Evolutionary conservation across 1,140 invertebrate genomes (phyloP).

Genomic region (Subanguina moxae): DNA sequence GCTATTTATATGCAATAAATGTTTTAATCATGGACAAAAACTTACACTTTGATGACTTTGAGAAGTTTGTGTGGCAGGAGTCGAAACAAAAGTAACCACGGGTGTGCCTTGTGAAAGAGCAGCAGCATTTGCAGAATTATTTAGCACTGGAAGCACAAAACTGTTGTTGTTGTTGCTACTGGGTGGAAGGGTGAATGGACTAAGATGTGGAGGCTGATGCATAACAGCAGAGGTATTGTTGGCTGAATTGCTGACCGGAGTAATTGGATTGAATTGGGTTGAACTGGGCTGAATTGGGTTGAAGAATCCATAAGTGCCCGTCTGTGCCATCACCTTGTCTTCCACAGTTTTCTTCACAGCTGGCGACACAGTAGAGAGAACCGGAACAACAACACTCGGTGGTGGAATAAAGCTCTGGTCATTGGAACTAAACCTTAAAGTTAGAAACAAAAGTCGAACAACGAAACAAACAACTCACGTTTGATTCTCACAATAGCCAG

Average conservation of each 20-base stretch:
- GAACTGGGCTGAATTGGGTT: slow-evolving; percentile 18
- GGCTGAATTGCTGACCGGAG: no score
- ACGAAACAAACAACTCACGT: background rate
- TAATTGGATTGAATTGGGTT: slow-evolving; percentile 20
- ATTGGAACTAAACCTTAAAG: background rate
- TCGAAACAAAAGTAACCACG: no score
- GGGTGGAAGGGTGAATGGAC: background rate
- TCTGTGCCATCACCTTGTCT: background rate
- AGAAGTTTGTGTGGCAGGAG: no score
- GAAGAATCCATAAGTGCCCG: slow-evolving; percentile 33
- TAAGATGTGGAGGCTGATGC: background rate
- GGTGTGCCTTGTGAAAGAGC: background rate
- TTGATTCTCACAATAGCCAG: no score
- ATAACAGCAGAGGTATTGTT: no score
- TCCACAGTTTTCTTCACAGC: background rate
- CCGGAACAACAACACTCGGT: slow-evolving; percentile 25
- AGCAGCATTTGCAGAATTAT: background rate
- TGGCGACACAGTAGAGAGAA: slow-evolving; percentile 1
- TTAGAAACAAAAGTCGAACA: background rate
- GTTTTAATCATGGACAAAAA: no score
- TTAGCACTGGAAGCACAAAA: no score
- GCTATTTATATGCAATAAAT: no score
- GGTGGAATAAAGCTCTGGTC: slow-evolving; percentile 18
- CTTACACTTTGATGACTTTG: no score
- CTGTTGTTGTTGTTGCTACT: background rate